Percentiles rank a stretch among this genome's conserved stretches.
Conservation (phyloP, 2,888 invertebrate genomes). For the Lydus trimaculatus region DNA sequence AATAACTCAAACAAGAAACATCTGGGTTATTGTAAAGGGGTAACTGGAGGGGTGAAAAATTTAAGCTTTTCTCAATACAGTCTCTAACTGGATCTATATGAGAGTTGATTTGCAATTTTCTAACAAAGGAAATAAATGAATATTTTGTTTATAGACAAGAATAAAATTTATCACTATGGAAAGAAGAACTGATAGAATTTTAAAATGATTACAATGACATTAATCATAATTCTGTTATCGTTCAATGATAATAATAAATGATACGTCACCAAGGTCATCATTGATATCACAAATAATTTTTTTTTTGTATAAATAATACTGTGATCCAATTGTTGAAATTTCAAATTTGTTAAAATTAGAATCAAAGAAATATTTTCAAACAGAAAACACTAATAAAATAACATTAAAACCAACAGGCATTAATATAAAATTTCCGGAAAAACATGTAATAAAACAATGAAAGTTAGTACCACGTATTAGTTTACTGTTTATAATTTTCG, state of each 20-base stretch:
- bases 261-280: conserved; percentile 1
- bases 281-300: background rate
- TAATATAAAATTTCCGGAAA: too few species aligned
- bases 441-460: too few species aligned
- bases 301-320: background rate
- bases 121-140: background rate
- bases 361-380: too few species aligned
- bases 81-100: too few species aligned
- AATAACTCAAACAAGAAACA: background rate
- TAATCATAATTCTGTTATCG: conserved; percentile 6
- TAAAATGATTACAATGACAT: conserved; percentile 4
- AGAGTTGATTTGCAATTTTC: too few species aligned
- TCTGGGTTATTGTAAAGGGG: background rate
- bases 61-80: too few species aligned
- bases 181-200: background rate
- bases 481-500: too few species aligned
- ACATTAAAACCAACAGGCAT: too few species aligned
- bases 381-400: too few species aligned
- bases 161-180: background rate
- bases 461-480: too few species aligned
- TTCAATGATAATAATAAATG: background rate
- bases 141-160: background rate
- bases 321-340: background rate
- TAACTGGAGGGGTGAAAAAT: background rate
- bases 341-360: too few species aligned